Evolutionary conservation across 2,888 invertebrate genomes (phyloP).

Genomic region (Epirrita christyi): DNA sequence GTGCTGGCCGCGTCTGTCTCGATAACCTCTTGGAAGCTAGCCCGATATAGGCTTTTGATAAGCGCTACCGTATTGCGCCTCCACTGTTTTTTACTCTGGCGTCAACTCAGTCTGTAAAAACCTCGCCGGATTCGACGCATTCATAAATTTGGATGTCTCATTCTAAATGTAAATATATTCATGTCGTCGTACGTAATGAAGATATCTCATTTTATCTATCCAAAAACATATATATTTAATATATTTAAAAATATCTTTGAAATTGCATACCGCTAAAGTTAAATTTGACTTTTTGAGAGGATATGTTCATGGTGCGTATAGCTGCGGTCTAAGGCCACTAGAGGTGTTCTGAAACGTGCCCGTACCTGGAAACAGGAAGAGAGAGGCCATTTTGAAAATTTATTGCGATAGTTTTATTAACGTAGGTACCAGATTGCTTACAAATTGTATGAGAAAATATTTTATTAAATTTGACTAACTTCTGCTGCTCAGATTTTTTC

Average conservation of each 20-base stretch:
- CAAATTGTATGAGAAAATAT: too few species aligned
- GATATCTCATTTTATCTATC: slow-evolving; percentile 47
- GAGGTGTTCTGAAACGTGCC: too few species aligned
- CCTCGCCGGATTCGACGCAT: slow-evolving; percentile 1
- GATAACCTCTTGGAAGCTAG: slow-evolving; percentile 73
- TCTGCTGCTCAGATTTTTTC: too few species aligned
- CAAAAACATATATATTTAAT: too few species aligned
- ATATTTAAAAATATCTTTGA: slow-evolving; percentile 33
- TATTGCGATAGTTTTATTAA: too few species aligned
- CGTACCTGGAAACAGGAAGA: too few species aligned
- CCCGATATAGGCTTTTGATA: slow-evolving; percentile 73
- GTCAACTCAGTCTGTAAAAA: slow-evolving; percentile 14
- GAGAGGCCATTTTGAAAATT: too few species aligned
- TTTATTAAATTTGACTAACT: too few species aligned
- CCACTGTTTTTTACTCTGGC: slow-evolving; percentile 34
- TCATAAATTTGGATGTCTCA: slow-evolving; percentile 39
- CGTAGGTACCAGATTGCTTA: too few species aligned
- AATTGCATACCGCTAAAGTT: slow-evolving; percentile 40
- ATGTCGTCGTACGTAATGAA: slow-evolving; percentile 46
- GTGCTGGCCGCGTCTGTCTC: slow-evolving; percentile 53
- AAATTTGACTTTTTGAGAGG: slow-evolving; percentile 45
- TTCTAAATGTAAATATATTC: slow-evolving; percentile 50
- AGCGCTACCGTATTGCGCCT: slow-evolving; percentile 66
- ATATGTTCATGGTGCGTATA: slow-evolving; percentile 39
- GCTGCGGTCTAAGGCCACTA: slow-evolving; percentile 10